Evolutionary conservation across 2,113 vertebrate genomes (phyloP).

Genomic region (Peromyscus polionotus): DNA sequence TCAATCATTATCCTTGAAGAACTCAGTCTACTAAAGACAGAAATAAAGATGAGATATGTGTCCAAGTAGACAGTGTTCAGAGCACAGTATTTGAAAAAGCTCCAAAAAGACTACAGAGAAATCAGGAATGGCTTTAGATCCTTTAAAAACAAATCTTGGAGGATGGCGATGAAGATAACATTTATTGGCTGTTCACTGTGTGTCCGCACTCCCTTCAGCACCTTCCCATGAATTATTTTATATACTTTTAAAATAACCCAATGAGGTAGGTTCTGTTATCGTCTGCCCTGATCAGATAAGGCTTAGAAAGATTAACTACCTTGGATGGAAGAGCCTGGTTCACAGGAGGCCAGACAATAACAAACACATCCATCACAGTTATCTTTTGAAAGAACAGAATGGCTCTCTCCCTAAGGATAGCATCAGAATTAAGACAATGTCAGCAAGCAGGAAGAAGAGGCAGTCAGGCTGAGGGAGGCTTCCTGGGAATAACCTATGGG

Average conservation of each 20-base stretch:
- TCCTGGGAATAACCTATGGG: not conserved
- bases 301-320: slow-evolving; percentile 47
- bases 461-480: not conserved
- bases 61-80: not conserved
- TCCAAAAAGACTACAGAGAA: slow-evolving; percentile 17
- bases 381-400: slow-evolving; percentile 60
- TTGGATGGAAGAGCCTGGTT: not conserved
- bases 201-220: not conserved
- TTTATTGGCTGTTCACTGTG: not conserved
- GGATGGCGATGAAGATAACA: not conserved
- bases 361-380: slow-evolving; percentile 70
- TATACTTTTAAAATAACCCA: not conserved
- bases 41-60: slow-evolving; percentile 33
- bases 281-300: slow-evolving; percentile 36
- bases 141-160: not conserved
- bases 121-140: not conserved
- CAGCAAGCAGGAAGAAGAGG: not conserved
- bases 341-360: slow-evolving; percentile 44
- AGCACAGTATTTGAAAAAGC: slow-evolving; percentile 12
- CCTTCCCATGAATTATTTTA: not conserved
- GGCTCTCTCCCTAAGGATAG: not conserved
- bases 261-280: not conserved
- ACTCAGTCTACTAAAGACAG: slow-evolving; percentile 1
- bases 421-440: not conserved
- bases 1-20: not conserved